Evolutionary conservation across 2,888 invertebrate genomes (phyloP).

Genomic region (Cryptus armator): DNA sequence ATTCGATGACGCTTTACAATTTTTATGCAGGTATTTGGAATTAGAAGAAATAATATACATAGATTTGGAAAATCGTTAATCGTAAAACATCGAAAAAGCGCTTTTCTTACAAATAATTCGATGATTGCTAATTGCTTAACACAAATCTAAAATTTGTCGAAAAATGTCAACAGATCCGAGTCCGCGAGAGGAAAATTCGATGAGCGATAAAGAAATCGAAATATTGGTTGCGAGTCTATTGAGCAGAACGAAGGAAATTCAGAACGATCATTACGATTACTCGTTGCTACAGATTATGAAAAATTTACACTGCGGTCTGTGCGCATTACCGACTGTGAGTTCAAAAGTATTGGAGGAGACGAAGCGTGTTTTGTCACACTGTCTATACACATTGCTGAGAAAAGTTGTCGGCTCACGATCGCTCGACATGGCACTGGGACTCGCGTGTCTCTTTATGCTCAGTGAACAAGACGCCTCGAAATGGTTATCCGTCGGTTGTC

Average conservation of each 20-base stretch:
- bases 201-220: slow-evolving; percentile 22
- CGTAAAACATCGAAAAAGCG: not conserved
- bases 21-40: slow-evolving; percentile 39
- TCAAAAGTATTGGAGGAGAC: slow-evolving; percentile 73
- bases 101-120: not conserved
- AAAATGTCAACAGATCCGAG: slow-evolving; percentile 3
- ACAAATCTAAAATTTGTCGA: slow-evolving; percentile 56
- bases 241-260: slow-evolving; percentile 59
- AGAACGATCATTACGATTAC: slow-evolving; percentile 76
- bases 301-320: slow-evolving; percentile 72
- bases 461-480: slow-evolving; percentile 74
- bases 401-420: slow-evolving; percentile 81
- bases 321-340: slow-evolving; percentile 40
- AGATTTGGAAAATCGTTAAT: not conserved
- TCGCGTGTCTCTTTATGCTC: slow-evolving; percentile 81
- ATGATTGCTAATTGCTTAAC: not conserved
- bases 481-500: slow-evolving; percentile 74
- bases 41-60: not conserved
- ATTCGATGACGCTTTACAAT: slow-evolving; percentile 62
- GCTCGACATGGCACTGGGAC: slow-evolving; percentile 82
- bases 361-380: slow-evolving; percentile 73
- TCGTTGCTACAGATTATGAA: slow-evolving; percentile 75
- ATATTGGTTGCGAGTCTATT: slow-evolving; percentile 56
- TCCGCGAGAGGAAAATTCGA: slow-evolving; percentile 34
- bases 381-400: slow-evolving; percentile 79